Conservation (phyloP, 2,888 invertebrate genomes). For the Drosophila bunnanda region DNA sequence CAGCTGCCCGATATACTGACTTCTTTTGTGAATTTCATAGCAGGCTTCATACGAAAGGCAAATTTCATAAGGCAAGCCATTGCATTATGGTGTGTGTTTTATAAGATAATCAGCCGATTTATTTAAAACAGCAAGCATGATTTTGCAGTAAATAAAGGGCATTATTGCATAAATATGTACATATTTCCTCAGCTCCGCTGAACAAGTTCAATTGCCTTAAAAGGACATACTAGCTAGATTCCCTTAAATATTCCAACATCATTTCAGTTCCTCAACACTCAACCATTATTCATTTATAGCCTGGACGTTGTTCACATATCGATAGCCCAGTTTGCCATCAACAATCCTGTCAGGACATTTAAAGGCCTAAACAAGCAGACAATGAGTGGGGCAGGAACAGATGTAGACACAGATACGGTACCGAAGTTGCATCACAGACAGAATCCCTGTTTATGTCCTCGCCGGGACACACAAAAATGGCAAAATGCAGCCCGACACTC, state of each 20-base stretch:
- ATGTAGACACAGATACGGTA: constrained; percentile 29
- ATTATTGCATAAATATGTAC: neutral
- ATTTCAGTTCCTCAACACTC: constrained; percentile 2
- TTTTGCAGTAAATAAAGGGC: neutral
- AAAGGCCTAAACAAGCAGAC: constrained; percentile 48
- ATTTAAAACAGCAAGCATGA: neutral
- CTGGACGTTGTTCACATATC: constrained; percentile 17
- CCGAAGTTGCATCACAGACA: constrained; percentile 33
- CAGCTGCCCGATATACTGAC: neutral
- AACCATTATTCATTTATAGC: constrained; percentile 27
- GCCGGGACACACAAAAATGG: constrained; percentile 41
- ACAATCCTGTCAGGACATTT: constrained; percentile 32
- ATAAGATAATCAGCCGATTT: neutral
- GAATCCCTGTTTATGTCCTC: constrained; percentile 50
- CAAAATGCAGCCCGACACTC: constrained; percentile 38
- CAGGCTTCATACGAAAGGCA: neutral
- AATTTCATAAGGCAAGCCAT: neutral
- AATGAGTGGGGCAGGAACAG: constrained; percentile 19
- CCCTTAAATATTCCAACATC: constrained; percentile 1
- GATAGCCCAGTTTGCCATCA: constrained; percentile 25
- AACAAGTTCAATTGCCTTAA: no score
- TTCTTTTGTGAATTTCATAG: neutral
- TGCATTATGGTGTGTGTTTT: neutral
- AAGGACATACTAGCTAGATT: neutral
- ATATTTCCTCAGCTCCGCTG: no score